These are phyloP conservation scores for Drosophila truncata DNA, from an alignment of 1,140 invertebrate genomes.

Conservation along the genomic window DNA sequence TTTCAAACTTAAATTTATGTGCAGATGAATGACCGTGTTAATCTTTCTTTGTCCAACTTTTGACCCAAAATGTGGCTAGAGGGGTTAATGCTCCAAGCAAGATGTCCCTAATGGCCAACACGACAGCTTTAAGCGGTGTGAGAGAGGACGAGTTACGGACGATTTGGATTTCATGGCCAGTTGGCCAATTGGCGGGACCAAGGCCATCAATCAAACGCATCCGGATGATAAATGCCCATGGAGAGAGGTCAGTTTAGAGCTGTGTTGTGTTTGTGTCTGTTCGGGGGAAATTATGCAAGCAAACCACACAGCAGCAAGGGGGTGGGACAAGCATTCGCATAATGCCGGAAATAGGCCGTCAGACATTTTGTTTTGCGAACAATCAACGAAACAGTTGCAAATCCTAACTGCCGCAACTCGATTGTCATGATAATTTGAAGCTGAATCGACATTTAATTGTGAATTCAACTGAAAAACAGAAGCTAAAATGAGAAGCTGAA, in stretches of 20 bases:
- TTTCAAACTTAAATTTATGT: conserved; percentile 22
- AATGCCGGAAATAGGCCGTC: conserved; percentile 28
- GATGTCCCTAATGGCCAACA: conserved; percentile 40
- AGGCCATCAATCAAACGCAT: conserved; percentile 37
- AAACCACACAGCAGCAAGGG: conserved; percentile 5
- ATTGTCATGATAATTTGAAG: conserved; percentile 40
- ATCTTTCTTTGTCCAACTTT: conserved; percentile 8
- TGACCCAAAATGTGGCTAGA: not conserved
- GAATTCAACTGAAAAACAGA: not conserved
- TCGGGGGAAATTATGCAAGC: conserved; percentile 52
- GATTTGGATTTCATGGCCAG: not conserved
- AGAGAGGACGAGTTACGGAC: not conserved
- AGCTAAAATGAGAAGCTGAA: not conserved
- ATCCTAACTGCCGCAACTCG: conserved; percentile 3
- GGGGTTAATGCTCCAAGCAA: conserved; percentile 28
- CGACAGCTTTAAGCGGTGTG: conserved; percentile 14
- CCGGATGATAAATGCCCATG: conserved; percentile 56
- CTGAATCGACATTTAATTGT: conserved; percentile 41
- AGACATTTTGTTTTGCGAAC: conserved; percentile 37
- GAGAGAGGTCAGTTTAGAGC: not conserved
- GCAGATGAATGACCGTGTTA: conserved; percentile 44
- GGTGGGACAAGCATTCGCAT: conserved; percentile 1
- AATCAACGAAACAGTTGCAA: conserved; percentile 6
- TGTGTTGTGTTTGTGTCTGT: not conserved
- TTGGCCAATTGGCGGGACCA: conserved; percentile 31